Evolutionary conservation across 2,113 vertebrate species (phyloP), one percentile per base, ranked within the genome.

Genomic region (Prinia subflava): DNA sequence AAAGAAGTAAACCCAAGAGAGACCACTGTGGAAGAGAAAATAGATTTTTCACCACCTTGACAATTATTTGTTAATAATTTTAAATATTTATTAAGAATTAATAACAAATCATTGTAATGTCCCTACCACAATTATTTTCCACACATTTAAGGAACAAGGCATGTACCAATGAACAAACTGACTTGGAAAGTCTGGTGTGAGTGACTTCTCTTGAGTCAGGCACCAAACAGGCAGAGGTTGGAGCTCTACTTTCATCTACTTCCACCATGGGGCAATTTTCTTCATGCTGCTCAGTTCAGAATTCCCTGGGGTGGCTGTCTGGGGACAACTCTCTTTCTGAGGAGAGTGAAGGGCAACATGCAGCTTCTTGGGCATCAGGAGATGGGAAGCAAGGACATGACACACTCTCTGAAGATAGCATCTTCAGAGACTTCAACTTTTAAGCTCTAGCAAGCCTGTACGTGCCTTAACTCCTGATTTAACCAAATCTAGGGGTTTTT

Each of bases 381-480:
- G 31, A 39, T 77, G 49, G 6, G 70, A 75, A 75, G 16, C 5
- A 63, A 82, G 44, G 52, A 15, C 13, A 28, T 0, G 1, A 44
- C 9, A 20, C 0, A 2, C 4, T 25, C 24, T 6, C 21, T 70
- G 56, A 78, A 21, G 13, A n/a, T 0, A 59, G 50, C 30, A 24
- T 7, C 69, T 78, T 65, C 17, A 75, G 47, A 57, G 9, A 30
- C 52, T 78, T 65, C 42, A 50, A 41, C 50, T 59, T 77, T 86
- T 87, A 81, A 91, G 64, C 6, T 84, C 33, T 28, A 74, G 35
- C 39, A 63, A 60, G 19, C 6, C 44, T 83, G 10, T 30, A 35
- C 22, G 8, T 20, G 9, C 33, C 33, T n/a, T 39, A 46, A n/a
- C 4, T 79, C 62, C 44, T 24, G 16, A 68, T 73, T 80, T 77